Evolutionary conservation across 2,113 vertebrate species (phyloP), one percentile per base, ranked within the genome.

Genomic region (Bombycilla garrulus): DNA sequence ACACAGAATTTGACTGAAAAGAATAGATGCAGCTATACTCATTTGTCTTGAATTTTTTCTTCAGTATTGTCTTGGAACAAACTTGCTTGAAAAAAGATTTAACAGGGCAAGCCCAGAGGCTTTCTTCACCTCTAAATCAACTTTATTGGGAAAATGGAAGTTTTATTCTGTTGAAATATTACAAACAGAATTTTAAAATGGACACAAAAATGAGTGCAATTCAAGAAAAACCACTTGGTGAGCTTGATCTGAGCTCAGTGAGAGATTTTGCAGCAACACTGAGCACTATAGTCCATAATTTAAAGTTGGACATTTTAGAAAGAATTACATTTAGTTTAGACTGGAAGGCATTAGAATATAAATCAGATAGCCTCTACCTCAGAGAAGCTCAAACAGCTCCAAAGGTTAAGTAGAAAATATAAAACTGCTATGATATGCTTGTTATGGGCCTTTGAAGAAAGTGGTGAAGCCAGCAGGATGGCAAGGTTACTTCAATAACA

Each of bases 331-430:
- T 95, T 94, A 69, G 73, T 95, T 94, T 96, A 88, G 71, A 60
- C 38, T 74, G 65, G 77, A 88, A 86, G 74, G 44, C 54, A 61
- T 57, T 76, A 85, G 76, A 62, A 60, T 73, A 81, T 93, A 97
- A 94, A 96, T 97, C 86, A 93, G 82, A 70, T 13, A 81, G 28
- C 29, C 31, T 78, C 42, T 42, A 48, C 71, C 54, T 86, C 65
- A 71, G 72, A 84, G 86, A 84, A 90, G 12, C 38, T 94, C 95
- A 77, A 95, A 79, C 50, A 93, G 57, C 61, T 93, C 47, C 67
- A 77, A 92, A 96, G 93, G 84, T 97, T 95, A 97, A 94, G 92
- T 84, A 73, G 90, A 67, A 91, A 78, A 92, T 81, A 93, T 95
- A 93, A 95, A 88, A 73, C 53, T 71, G 65, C 93, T 92, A 91